A percentile compares a stretch with the other conserved stretches of the same genome.
Conservation (phyloP, 2,797 vertebrate species). For the Urosaurus nigricauda region DNA sequence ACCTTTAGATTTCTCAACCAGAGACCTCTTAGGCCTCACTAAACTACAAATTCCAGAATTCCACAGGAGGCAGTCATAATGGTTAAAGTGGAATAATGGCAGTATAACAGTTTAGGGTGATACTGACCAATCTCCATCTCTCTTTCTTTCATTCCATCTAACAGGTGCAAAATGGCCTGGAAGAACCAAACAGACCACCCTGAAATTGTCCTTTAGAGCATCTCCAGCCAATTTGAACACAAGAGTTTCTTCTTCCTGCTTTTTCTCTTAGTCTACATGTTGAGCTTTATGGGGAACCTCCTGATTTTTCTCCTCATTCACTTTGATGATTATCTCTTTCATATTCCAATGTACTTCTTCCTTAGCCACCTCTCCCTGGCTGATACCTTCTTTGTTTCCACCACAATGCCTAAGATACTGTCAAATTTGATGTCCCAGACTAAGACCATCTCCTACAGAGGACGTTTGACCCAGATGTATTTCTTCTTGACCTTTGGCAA, state of each 20-base stretch:
- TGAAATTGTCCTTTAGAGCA: constrained; percentile 65
- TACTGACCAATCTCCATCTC: background rate
- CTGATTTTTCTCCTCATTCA: constrained; percentile 61
- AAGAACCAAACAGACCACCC: constrained; percentile 2
- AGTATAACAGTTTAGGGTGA: no score
- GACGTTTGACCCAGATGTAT: constrained; percentile 64
- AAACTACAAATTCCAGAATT: no score
- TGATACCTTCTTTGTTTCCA: constrained; percentile 66
- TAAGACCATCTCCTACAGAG: constrained; percentile 58
- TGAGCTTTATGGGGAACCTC: constrained; percentile 60
- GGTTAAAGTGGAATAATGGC: no score
- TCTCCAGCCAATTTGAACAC: constrained; percentile 37
- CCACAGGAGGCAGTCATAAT: no score
- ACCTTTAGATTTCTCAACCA: no score
- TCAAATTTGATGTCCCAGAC: constrained; percentile 45
- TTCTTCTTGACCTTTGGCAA: constrained; percentile 64
- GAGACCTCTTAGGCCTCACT: no score
- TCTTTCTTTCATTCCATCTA: background rate
- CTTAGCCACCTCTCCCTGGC: constrained; percentile 68
- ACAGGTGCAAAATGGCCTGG: constrained; percentile 6
- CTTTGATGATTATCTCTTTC: constrained; percentile 47
- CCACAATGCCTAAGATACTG: constrained; percentile 63
- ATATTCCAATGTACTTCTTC: constrained; percentile 67
- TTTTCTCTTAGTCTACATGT: constrained; percentile 63
- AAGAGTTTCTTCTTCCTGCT: constrained; percentile 45